Evolutionary conservation across 2,797 vertebrate species (phyloP), one percentile per base, ranked within the genome.

Genomic region (Enteromius unitaeniatus): DNA sequence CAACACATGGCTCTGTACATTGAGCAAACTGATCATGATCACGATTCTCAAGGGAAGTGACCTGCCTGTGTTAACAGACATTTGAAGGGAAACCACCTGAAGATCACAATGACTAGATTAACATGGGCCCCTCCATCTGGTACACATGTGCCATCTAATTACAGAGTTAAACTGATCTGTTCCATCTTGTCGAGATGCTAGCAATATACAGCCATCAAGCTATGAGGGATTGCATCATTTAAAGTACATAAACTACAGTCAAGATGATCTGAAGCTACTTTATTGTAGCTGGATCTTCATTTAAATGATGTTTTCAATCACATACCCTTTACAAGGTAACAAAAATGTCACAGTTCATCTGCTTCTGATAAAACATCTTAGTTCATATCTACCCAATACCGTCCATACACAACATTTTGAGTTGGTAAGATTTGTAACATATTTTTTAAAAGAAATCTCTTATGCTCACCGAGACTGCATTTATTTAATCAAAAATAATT

Each of bases 1-100:
- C 64, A 79, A 82, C 81, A 84, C 58, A 70, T 31, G 47, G 51
- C 77, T 82, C 76, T 83, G 76, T 64, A 64, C 45, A 78, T 65
- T 47, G 10, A 75, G 74, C 26, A 55, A 76, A 74, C 47, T 34
- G 64, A 73, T 28, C 72, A 28, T 72, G 79, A 81, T 69, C 40
- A 77, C 37, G 55, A 73, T 34, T 34, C 82, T 75, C 67, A 67
- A 58, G 51, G 60, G 40, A 70, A 76, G 21, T 79, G 37, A 51
- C n/a, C 40, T 76, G 82, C 62, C 49, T 45, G 53, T 84, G 76
- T 83, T 85, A 11, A 53, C 67, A 75, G 23, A 55, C 60, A 45
- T 74, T 65, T 28, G 58, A 62, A 68, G 60, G 72, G 64, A 49
- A 80, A 60, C 55, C 72, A 86, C 58, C 72, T 67, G 4, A 78